A percentile compares a stretch with the other conserved stretches of the same genome.
Evolutionary conservation across 2,888 invertebrate genomes (phyloP).

Genomic region (Ptychoptera contaminata): DNA sequence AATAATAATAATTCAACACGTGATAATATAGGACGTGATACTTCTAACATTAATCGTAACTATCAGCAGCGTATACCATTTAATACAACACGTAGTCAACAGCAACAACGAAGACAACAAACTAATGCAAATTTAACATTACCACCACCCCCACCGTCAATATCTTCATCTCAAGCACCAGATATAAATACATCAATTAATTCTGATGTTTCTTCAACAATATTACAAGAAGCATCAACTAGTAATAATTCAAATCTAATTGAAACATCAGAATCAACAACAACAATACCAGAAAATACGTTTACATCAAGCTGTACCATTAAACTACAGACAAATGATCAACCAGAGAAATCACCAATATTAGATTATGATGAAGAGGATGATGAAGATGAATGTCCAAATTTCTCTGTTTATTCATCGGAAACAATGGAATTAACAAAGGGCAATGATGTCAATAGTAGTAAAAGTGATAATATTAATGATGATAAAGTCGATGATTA

Average conservation of each 20-base stretch:
- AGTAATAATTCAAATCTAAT: too few species aligned
- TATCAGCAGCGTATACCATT: slow-evolving; percentile 3
- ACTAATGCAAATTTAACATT: neutral
- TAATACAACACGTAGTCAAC: slow-evolving; percentile 17
- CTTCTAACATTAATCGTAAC: slow-evolving; percentile 7
- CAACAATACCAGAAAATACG: neutral
- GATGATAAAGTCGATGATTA: slow-evolving; percentile 30
- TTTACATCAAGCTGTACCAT: neutral
- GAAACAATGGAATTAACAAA: slow-evolving; percentile 49
- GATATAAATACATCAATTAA: neutral
- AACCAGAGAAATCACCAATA: slow-evolving; percentile 15
- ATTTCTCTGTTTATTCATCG: slow-evolving; percentile 71
- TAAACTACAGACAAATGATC: neutral
- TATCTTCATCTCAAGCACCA: neutral
- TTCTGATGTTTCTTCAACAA: neutral
- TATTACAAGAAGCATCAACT: neutral
- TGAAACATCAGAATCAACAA: neutral
- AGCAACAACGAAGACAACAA: neutral
- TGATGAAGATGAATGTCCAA: slow-evolving; percentile 64
- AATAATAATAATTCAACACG: neutral
- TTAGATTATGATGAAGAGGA: slow-evolving; percentile 19
- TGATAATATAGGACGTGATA: neutral
- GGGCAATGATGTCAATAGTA: slow-evolving; percentile 10
- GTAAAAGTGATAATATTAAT: slow-evolving; percentile 16
- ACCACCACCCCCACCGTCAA: slow-evolving; percentile 4